Conservation (phyloP, 2,113 vertebrate species). For the Nycticebus coucang region DNA sequence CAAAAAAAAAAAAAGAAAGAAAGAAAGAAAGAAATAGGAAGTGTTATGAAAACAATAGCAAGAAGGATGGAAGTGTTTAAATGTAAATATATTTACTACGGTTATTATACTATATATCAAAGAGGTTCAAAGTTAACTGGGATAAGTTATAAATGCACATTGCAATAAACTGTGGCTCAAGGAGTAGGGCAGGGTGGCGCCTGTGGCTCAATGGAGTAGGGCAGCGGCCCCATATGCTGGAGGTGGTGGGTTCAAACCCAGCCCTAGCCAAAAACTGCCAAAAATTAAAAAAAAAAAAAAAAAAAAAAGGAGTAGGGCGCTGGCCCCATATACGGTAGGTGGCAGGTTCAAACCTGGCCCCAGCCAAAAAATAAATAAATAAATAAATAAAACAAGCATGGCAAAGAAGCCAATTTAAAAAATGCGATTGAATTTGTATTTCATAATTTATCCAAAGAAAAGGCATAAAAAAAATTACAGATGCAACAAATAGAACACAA, state of each 20-base stretch:
- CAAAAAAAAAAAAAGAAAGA: too few relatives aligned
- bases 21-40: background rate
- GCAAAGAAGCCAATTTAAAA: background rate
- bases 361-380: too few relatives aligned
- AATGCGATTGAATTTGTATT: background rate
- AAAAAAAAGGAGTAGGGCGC: too few relatives aligned
- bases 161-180: too few relatives aligned
- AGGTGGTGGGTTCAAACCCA: too few relatives aligned
- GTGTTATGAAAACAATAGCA: background rate
- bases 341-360: too few relatives aligned
- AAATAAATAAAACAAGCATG: background rate
- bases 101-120: background rate
- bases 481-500: background rate
- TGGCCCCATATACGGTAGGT: too few relatives aligned
- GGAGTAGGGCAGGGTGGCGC: too few relatives aligned
- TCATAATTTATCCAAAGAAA: background rate
- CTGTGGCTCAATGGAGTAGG: too few relatives aligned
- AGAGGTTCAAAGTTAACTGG: background rate
- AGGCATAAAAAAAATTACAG: background rate
- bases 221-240: too few relatives aligned
- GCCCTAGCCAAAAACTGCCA: too few relatives aligned
- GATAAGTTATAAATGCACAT: background rate
- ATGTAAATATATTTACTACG: background rate
- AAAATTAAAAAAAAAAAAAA: too few relatives aligned
- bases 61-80: background rate